phyloP scores from a whole-genome alignment of 2,797 vertebrate genomes.

The Pygocentrus nattereri region DNA sequence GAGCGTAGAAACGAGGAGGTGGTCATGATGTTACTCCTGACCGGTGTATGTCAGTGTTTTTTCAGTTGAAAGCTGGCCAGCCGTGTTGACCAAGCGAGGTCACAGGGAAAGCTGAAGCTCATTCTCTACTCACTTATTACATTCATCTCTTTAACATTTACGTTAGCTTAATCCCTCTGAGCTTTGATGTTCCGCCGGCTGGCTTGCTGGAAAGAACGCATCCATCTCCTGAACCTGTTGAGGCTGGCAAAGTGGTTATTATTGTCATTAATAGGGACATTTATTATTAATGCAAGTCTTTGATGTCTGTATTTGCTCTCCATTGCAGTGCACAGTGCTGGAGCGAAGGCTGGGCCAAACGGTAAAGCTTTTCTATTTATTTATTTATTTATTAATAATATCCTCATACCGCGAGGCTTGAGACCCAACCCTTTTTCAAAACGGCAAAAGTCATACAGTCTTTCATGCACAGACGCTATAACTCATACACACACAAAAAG shows the following conservation, averaged over 20 bases:
- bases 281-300: background rate
- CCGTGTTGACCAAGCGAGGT: background rate
- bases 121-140: background rate
- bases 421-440: background rate
- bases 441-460: slow-evolving; percentile 13
- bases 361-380: slow-evolving; percentile 11
- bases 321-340: slow-evolving; percentile 32
- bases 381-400: background rate
- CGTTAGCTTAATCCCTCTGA: background rate
- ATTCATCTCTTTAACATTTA: background rate
- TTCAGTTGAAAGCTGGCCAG: background rate
- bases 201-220: background rate
- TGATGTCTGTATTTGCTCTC: background rate
- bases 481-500: background rate
- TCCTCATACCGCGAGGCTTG: background rate
- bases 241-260: background rate
- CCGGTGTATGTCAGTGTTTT: background rate
- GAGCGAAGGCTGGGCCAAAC: slow-evolving; percentile 16
- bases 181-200: background rate
- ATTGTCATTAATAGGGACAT: background rate
- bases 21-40: too few species aligned
- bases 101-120: background rate
- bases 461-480: background rate
- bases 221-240: background rate
- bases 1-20: too few species aligned